A percentile compares a stretch with the other conserved stretches of the same genome.
These are phyloP conservation scores for Leptogaster cylindrica DNA, from an alignment of 2,888 invertebrate genomes.

Conservation along the genomic window DNA sequence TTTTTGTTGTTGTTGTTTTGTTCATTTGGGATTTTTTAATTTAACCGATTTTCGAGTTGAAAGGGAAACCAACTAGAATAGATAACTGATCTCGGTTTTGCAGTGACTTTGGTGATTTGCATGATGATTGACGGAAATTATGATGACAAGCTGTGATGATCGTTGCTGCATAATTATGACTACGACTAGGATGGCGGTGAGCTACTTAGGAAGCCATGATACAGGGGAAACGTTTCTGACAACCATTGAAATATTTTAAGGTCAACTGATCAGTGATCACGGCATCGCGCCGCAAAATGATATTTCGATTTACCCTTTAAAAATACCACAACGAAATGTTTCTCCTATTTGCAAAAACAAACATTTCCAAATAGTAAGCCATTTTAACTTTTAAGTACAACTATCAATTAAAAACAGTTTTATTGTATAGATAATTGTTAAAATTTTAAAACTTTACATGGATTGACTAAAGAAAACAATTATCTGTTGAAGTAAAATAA, in stretches of 20 bases:
- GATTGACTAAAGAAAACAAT: too few relatives aligned
- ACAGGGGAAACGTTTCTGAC: not conserved
- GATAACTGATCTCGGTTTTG: slow-evolving; percentile 26
- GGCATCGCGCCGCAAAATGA: too few relatives aligned
- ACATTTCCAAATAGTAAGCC: too few relatives aligned
- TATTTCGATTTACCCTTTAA: too few relatives aligned
- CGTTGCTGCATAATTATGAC: slow-evolving; percentile 19
- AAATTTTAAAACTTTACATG: too few relatives aligned
- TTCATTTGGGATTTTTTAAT: slow-evolving; percentile 3
- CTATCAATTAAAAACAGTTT: too few relatives aligned
- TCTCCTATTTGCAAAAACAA: too few relatives aligned
- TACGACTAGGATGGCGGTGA: slow-evolving; percentile 17
- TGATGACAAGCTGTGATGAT: slow-evolving; percentile 29
- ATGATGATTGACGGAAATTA: slow-evolving; percentile 33
- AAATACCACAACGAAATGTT: too few relatives aligned
- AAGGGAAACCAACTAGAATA: slow-evolving; percentile 28
- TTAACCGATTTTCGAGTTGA: not conserved
- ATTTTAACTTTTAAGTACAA: too few relatives aligned
- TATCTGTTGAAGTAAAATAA: too few relatives aligned
- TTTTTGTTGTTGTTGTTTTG: too few relatives aligned
- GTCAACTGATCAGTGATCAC: slow-evolving; percentile 16
- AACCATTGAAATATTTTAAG: slow-evolving; percentile 1
- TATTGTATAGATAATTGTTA: too few relatives aligned
- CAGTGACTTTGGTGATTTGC: slow-evolving; percentile 34
- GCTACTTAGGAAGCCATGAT: slow-evolving; percentile 18